phyloP scores from a whole-genome alignment of 2,113 vertebrate species.

The Corythaeola cristata region DNA sequence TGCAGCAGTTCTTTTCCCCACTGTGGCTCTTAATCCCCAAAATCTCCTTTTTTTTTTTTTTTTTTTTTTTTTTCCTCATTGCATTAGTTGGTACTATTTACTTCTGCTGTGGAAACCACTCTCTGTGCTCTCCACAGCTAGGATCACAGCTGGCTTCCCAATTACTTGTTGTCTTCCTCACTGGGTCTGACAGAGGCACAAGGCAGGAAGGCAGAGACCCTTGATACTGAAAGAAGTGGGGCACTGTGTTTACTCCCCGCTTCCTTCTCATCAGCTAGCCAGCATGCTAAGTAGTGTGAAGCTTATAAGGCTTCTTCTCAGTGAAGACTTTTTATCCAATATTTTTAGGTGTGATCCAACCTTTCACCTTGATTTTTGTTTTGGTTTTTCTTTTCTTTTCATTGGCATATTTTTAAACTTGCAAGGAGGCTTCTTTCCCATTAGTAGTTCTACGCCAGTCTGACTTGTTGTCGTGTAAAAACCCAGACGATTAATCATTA shows the following conservation, averaged over 20 bases:
- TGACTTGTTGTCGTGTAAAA: not conserved
- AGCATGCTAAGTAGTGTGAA: not conserved
- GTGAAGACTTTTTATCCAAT: not conserved
- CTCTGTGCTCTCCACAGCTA: not conserved
- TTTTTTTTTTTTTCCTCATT: not conserved
- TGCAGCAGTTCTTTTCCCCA: not conserved
- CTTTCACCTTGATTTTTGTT: not conserved
- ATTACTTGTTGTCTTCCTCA: not conserved
- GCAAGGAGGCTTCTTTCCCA: not conserved
- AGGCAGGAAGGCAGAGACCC: not conserved
- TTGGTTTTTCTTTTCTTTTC: not conserved
- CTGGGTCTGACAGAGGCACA: not conserved
- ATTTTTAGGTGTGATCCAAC: not conserved
- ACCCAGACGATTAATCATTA: not conserved
- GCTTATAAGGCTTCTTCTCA: not conserved
- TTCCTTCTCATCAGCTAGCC: not conserved
- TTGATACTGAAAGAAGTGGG: not conserved
- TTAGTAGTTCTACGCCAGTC: not conserved
- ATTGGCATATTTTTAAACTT: not conserved
- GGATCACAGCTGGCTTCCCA: not conserved
- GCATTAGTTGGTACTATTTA: not conserved
- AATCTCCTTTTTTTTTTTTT: not conserved
- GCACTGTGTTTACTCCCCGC: not conserved
- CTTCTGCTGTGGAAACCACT: not conserved
- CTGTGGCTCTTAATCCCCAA: not conserved